Base-by-base conservation (phyloP, 1,140 invertebrate species). In the Lanistes nyassanus region DNA sequence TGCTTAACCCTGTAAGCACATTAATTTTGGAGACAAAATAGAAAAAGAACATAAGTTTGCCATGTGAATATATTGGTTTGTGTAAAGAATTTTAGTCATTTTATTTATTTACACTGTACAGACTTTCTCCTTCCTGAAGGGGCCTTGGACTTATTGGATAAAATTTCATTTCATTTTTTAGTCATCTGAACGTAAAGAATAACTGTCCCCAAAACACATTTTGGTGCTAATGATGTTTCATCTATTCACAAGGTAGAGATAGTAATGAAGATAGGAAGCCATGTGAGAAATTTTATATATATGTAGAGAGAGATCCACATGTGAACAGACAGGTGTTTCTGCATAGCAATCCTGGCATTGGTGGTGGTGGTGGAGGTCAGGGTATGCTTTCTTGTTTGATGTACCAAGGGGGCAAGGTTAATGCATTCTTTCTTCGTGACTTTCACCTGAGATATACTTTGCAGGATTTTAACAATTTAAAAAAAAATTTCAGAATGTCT, bases 401-500 rank as follows among this genome's bases (percentile, higher is more conserved):
- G 62, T 64, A 29, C 39, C 23, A 7, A 36, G n/a, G 6, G 34
- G 31, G 16, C n/a, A 42, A 31, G 13, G 5, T 5, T 65, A 16
- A 58, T 73, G 42, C 4, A 26, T 74, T 39, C 64, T 6, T 51
- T 34, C 34, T 26, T n/a, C n/a, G n/a, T n/a, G n/a, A n/a, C n/a
- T n/a, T n/a, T n/a, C n/a, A n/a, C n/a, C 29, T 19, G 29, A 64
- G 13, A 67, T 34, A 29, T n/a, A 21, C 7, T n/a, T 53, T 70
- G 68, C n/a, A n/a, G n/a, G n/a, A n/a, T n/a, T n/a, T n/a, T n/a
- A n/a, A n/a, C 51, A 58, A 60, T 72, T 70, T 76, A n/a, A n/a
- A n/a, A n/a, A n/a, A n/a, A n/a, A n/a, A n/a, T 80, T 80, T 26
- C 76, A 87, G 86, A 64, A 80, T 76, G 81, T 88, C 3, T 84